Evolutionary conservation across 2,797 vertebrate genomes (phyloP), one percentile per base, ranked within the genome.

Genomic region (Fratercula arctica): DNA sequence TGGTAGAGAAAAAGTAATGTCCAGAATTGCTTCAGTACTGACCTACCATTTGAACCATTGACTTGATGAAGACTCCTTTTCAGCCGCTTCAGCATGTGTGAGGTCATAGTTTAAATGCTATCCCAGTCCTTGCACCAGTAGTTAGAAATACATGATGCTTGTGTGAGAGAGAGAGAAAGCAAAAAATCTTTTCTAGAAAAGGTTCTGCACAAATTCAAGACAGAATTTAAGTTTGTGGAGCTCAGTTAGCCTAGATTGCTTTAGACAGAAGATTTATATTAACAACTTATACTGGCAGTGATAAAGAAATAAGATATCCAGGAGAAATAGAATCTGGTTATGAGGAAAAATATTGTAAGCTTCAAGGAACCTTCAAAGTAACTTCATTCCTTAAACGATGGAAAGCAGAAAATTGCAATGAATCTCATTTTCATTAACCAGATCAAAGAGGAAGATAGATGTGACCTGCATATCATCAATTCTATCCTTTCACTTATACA

Each of bases 281-380:
- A 89, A 46, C 33, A 48, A 6, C 21, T 75, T 69, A 16, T 1
- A 31, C 41, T 75, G 37, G 20, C 56, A 59, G 4, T 61, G 87
- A 79, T 83, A 28, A 89, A 63, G 83, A 82, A 88, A 28, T 59
- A 35, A 63, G 59, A 48, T 54, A 89, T 72, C 39, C 66, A 83
- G 54, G 64, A 94, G 87, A 88, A 95, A 74, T 0, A 81, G 61
- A 81, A 85, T 84, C 77, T 77, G 41, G 67, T 63, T 76, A 33
- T 39, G 66, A 72, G 24, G 31, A 39, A 93, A 94, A 70, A 29
- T 68, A 48, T 16, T 73, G 43, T 68, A 57, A 83, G 76, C 72
- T 94, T 87, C 50, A 74, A 89, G 78, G 68, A 92, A 80, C 87
- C 78, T 86, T 93, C 91, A 93, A 87, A 95, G 93, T 60, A 72